phyloP scores from a whole-genome alignment of 2,797 vertebrate species.

The Ambastaia sidthimunki region DNA sequence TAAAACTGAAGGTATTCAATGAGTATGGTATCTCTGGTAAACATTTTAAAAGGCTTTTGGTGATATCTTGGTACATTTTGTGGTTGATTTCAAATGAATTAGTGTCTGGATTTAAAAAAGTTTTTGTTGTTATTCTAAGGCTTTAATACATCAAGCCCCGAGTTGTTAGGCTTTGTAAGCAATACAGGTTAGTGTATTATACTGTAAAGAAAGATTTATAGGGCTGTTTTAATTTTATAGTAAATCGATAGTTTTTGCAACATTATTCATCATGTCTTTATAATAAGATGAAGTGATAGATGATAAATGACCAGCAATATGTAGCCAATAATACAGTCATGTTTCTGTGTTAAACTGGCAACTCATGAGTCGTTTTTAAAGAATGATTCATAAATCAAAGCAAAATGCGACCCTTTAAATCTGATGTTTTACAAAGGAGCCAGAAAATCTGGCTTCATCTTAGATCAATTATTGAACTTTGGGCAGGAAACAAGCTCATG shows the following conservation, averaged over 20 bases:
- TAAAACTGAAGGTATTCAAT: too few relatives aligned
- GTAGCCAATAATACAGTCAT: slow-evolving; percentile 9
- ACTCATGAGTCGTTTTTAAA: background rate
- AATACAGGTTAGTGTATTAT: background rate
- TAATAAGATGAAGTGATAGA: background rate
- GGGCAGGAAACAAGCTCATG: too few relatives aligned
- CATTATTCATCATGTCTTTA: slow-evolving; percentile 52
- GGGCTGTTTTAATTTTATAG: background rate
- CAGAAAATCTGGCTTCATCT: too few relatives aligned
- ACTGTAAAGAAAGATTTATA: background rate
- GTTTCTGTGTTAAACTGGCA: background rate
- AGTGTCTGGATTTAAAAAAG: too few relatives aligned
- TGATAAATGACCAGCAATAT: background rate
- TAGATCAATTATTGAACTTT: too few relatives aligned
- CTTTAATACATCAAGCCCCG: too few relatives aligned
- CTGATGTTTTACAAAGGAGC: background rate
- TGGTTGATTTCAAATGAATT: too few relatives aligned
- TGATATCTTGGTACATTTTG: too few relatives aligned
- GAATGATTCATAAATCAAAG: slow-evolving; percentile 1
- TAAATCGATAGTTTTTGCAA: background rate
- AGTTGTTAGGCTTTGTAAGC: too few relatives aligned
- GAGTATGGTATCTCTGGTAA: too few relatives aligned
- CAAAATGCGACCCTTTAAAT: background rate
- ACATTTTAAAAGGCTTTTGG: too few relatives aligned
- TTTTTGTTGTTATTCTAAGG: too few relatives aligned